Evolutionary conservation across 2,888 invertebrate genomes (phyloP).

Genomic region (Rutpela maculata): DNA sequence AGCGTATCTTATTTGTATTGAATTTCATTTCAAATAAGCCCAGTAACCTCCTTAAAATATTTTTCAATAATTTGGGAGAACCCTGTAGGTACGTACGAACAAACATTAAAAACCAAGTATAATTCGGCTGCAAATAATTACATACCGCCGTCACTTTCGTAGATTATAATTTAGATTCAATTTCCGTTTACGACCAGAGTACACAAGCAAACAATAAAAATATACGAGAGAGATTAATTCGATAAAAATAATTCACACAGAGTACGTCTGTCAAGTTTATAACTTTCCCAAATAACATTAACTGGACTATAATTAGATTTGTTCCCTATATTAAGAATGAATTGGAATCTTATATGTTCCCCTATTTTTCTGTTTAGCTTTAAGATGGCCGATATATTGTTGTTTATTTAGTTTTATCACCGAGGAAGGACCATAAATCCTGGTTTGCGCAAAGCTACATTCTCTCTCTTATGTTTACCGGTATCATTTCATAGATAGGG

Average conservation of each 20-base stretch:
- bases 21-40: too few species aligned
- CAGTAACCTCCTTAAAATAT: too few species aligned
- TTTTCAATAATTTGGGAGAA: too few species aligned
- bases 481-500: neutral
- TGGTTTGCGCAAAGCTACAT: neutral
- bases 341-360: neutral
- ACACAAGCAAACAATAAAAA: neutral
- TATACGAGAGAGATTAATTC: neutral
- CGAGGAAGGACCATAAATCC: neutral
- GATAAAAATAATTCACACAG: slow-evolving; percentile 2
- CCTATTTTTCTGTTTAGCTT: neutral
- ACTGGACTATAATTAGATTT: neutral
- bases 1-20: too few species aligned
- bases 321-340: neutral
- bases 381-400: slow-evolving; percentile 7
- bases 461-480: neutral
- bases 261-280: neutral
- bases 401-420: slow-evolving; percentile 7
- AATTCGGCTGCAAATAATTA: too few species aligned
- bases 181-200: neutral
- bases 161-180: neutral
- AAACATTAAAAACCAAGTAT: too few species aligned
- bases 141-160: neutral
- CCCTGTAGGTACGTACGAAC: too few species aligned
- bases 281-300: neutral